Conservation (phyloP, 2,888 invertebrate species). For the Chymomyza amoena region DNA sequence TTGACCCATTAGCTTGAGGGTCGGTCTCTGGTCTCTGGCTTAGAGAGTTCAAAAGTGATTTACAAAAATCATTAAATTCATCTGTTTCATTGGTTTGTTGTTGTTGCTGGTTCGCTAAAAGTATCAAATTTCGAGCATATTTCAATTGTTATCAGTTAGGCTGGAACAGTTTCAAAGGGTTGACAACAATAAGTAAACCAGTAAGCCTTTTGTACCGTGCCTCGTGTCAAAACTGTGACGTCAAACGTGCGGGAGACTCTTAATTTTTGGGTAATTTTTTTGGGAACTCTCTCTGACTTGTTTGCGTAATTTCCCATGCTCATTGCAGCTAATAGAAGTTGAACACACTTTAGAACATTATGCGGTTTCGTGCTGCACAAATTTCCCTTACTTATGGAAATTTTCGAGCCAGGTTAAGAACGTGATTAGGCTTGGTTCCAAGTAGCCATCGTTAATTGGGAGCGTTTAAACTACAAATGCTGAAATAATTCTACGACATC, state of each 20-base stretch:
- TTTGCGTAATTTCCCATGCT: not conserved
- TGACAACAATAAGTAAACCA: not conserved
- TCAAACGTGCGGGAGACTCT: not conserved
- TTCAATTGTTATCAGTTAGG: conserved; percentile 27
- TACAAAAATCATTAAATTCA: conserved; percentile 39
- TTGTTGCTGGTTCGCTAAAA: conserved; percentile 22
- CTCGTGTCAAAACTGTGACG: not conserved
- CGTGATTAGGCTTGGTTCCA: not conserved
- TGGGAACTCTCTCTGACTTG: not conserved
- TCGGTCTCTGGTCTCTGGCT: conserved; percentile 28
- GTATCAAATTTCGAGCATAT: conserved; percentile 36
- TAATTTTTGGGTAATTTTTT: not conserved
- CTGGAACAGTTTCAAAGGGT: conserved; percentile 16
- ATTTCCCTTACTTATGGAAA: not conserved
- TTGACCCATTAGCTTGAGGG: conserved; percentile 26
- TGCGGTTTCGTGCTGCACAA: not conserved
- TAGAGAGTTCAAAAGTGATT: conserved; percentile 45
- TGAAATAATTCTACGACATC: not conserved
- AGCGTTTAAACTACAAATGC: not conserved
- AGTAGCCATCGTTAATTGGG: not conserved
- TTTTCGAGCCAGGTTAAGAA: not conserved
- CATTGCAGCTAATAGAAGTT: not conserved
- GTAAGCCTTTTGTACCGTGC: not conserved
- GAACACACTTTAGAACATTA: not conserved
- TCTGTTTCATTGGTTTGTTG: conserved; percentile 31